Conservation (phyloP, 2,113 vertebrate genomes). For the Actenoides hombroni region DNA sequence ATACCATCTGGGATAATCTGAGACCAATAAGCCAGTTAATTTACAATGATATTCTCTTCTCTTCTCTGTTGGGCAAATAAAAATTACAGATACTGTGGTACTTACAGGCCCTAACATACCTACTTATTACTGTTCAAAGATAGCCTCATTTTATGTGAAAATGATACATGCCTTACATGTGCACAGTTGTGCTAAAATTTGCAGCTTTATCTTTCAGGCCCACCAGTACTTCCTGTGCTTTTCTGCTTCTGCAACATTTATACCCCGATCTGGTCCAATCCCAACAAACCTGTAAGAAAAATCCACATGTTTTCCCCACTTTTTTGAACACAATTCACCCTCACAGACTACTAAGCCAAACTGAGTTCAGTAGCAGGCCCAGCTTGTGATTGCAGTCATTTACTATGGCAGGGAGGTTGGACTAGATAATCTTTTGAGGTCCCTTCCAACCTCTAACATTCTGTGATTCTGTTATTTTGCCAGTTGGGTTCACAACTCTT, state of each 20-base stretch:
- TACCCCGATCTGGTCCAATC: not conserved
- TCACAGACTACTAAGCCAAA: not conserved
- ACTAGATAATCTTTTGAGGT: too few species aligned
- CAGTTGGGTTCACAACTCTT: not conserved
- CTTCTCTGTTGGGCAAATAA: not conserved
- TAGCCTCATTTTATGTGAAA: not conserved
- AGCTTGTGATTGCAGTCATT: accelerated
- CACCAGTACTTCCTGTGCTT: not conserved
- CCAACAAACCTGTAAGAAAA: not conserved
- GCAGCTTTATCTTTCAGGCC: not conserved
- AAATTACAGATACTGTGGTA: not conserved
- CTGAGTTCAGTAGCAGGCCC: not conserved
- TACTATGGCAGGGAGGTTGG: too few species aligned
- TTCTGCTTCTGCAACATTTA: not conserved
- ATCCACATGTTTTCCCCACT: accelerated
- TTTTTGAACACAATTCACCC: not conserved
- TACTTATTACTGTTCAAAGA: not conserved
- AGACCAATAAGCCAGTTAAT: not conserved
- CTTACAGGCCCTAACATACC: not conserved
- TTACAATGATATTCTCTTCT: not conserved
- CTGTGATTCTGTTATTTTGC: not conserved
- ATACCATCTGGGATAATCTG: not conserved
- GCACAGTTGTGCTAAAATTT: not conserved
- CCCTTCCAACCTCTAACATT: too few species aligned
- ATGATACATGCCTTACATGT: not conserved